Evolutionary conservation across 2,888 invertebrate species (phyloP).

Genomic region (Epinotia bilunana): DNA sequence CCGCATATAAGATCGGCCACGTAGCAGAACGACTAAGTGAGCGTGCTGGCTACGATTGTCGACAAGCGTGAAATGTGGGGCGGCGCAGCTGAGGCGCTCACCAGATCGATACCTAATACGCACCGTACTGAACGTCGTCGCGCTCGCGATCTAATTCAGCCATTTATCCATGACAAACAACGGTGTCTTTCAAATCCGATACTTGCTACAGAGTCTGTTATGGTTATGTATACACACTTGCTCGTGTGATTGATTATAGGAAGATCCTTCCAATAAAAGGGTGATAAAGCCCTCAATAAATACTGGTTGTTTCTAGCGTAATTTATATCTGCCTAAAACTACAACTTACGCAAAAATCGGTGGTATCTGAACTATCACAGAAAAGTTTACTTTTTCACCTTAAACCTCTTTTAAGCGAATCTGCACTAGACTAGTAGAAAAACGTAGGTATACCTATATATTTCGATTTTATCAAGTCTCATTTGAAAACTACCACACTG

Average conservation of each 20-base stretch:
- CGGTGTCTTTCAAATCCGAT: slow-evolving; percentile 12
- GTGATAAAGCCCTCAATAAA: neutral
- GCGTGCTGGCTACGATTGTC: slow-evolving; percentile 66
- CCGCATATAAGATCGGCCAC: slow-evolving; percentile 53
- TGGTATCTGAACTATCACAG: too few relatives aligned
- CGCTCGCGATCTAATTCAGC: slow-evolving; percentile 71
- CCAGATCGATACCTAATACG: slow-evolving; percentile 81
- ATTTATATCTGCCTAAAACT: too few relatives aligned
- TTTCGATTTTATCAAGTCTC: too few relatives aligned
- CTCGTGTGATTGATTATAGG: neutral
- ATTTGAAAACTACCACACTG: too few relatives aligned
- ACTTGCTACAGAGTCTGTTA: neutral
- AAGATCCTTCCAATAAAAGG: neutral
- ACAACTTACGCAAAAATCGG: too few relatives aligned
- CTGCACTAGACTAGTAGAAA: too few relatives aligned
- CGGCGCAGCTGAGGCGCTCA: slow-evolving; percentile 74
- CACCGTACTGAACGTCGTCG: slow-evolving; percentile 72
- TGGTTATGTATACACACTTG: neutral
- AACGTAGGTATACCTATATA: too few relatives aligned
- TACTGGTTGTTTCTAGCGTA: too few relatives aligned
- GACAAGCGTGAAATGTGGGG: slow-evolving; percentile 76
- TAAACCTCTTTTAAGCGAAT: too few relatives aligned
- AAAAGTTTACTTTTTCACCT: too few relatives aligned
- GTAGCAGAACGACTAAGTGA: slow-evolving; percentile 51
- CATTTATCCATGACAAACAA: slow-evolving; percentile 57